Evolutionary conservation across 2,797 vertebrate species (phyloP).

Genomic region (Lacerta viridis): DNA sequence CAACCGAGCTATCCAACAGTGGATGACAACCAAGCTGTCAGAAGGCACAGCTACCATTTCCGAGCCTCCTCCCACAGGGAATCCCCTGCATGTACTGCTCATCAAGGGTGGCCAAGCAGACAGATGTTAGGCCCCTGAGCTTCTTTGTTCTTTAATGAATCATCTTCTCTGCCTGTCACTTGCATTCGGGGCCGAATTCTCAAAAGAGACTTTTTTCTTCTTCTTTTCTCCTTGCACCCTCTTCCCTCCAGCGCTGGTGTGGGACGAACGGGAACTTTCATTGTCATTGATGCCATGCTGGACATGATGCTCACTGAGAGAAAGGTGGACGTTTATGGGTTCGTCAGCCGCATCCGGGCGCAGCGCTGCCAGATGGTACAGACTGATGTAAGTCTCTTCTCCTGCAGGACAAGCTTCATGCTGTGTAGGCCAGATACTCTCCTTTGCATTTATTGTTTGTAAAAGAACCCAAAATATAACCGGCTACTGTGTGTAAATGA

Average conservation of each 20-base stretch:
- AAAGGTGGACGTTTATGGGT: slow-evolving; percentile 97
- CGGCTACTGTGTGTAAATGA: background rate
- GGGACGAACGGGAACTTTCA: slow-evolving; percentile 95
- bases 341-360: slow-evolving; percentile 95
- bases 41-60: background rate
- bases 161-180: background rate
- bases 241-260: slow-evolving; percentile 89
- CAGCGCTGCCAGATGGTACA: slow-evolving; percentile 99
- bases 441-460: background rate
- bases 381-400: slow-evolving; percentile 89
- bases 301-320: slow-evolving; percentile 95
- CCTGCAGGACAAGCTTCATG: background rate
- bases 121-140: background rate
- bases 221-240: background rate
- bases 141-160: background rate
- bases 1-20: too few species aligned
- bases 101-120: background rate
- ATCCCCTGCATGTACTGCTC: background rate
- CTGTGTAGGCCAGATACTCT: too few species aligned
- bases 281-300: slow-evolving; percentile 98
- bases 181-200: background rate
- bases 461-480: background rate
- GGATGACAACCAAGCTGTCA: background rate
- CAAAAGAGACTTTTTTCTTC: background rate
- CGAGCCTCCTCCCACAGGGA: background rate